These are phyloP conservation scores for Lepus timidus DNA, from an alignment of 2,113 vertebrate genomes.

Conservation along the genomic window DNA sequence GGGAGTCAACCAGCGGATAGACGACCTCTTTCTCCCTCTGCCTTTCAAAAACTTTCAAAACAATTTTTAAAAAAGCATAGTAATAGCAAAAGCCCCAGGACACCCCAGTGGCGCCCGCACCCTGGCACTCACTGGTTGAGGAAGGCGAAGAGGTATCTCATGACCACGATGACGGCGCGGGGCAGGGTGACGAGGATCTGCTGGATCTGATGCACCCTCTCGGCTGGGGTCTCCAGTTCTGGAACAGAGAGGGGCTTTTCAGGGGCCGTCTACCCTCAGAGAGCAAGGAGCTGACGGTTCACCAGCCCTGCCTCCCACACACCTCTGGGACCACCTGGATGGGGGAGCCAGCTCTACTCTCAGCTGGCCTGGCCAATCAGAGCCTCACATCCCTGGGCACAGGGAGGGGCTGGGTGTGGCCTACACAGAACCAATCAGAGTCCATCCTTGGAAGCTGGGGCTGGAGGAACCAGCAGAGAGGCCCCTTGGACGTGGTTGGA, in stretches of 20 bases:
- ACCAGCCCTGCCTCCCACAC: background rate
- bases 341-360: background rate
- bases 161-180: slow-evolving; percentile 95
- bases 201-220: slow-evolving; percentile 97
- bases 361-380: background rate
- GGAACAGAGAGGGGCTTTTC: slow-evolving; percentile 81
- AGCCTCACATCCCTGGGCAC: background rate
- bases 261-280: background rate
- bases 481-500: background rate
- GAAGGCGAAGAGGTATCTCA: slow-evolving; percentile 99
- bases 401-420: too few species aligned
- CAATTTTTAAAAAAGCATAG: background rate
- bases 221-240: slow-evolving; percentile 94
- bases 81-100: background rate
- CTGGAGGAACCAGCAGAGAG: background rate
- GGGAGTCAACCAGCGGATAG: too few species aligned
- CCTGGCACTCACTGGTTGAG: slow-evolving; percentile 95
- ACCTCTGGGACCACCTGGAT: background rate
- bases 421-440: background rate
- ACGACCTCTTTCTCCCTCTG: too few species aligned
- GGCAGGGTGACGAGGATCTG: slow-evolving; percentile 95
- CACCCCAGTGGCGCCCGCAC: background rate
- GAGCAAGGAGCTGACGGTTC: background rate
- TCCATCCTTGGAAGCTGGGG: background rate
- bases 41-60: too few species aligned